phyloP scores from a whole-genome alignment of 23 tunicate species.

The Ascidia mentula region DNA sequence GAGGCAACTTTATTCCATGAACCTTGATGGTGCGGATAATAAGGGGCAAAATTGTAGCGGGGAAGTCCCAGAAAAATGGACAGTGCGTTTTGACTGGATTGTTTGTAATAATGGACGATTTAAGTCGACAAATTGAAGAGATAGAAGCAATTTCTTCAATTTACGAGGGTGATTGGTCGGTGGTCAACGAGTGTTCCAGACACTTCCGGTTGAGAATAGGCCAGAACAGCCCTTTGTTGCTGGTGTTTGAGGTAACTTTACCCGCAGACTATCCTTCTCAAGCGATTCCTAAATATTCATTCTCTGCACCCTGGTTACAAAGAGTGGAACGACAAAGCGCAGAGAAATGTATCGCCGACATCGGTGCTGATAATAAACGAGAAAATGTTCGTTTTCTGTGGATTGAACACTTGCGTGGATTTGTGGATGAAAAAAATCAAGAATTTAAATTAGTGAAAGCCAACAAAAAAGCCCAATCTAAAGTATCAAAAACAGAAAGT shows the following conservation, averaged over 20 bases:
- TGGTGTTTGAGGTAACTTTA: slow-evolving; percentile 27
- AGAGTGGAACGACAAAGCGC: not conserved
- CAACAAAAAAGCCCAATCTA: not conserved
- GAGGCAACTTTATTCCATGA: no score
- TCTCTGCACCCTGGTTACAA: slow-evolving; percentile 68
- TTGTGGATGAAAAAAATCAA: slow-evolving; percentile 16
- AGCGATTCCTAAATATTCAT: slow-evolving; percentile 33
- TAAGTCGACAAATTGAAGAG: slow-evolving; percentile 54
- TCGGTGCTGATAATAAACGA: slow-evolving; percentile 38
- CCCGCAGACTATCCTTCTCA: slow-evolving; percentile 48
- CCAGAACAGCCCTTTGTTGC: not conserved
- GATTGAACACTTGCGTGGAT: slow-evolving; percentile 54
- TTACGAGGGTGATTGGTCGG: slow-evolving; percentile 44
- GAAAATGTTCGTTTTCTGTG: slow-evolving; percentile 50
- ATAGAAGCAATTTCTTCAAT: slow-evolving; percentile 72
- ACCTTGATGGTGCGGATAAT: no score
- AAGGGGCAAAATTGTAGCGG: no score
- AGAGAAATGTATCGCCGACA: slow-evolving; percentile 14
- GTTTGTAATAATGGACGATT: slow-evolving; percentile 25
- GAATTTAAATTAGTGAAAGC: not conserved
- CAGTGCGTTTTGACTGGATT: no score
- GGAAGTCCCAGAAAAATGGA: no score
- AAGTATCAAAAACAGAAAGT: not conserved
- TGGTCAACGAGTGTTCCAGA: slow-evolving; percentile 17
- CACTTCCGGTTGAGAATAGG: slow-evolving; percentile 2